Evolutionary conservation across 2,797 vertebrate genomes (phyloP), one percentile per base, ranked within the genome.

Genomic region (Pterois miles): DNA sequence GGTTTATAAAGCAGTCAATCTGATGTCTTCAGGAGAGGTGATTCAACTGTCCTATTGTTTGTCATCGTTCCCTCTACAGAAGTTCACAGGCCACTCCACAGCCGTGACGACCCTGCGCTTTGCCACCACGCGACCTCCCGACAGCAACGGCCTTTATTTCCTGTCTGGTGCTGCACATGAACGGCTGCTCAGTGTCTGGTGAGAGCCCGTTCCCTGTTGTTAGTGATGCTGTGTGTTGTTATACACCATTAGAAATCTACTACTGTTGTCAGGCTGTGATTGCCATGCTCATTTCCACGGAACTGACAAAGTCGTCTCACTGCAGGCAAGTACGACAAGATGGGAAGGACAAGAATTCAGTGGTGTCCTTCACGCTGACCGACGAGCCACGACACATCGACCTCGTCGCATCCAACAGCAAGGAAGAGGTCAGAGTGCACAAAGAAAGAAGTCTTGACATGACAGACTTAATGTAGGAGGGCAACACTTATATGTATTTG

Each of bases 171-270:
- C 98, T 3, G 92, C 96, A 9, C 96, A 97, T 0, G 97, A 99
- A 89, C 93, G 98, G 83, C 96, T 99, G 86, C 95, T 99, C 83
- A 99, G 97, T 71, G 97, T 99, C 8, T 99, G 98, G 98, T 99
- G 95, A 71, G 98, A 95, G 64, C 8, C 48, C 10, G 1, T 38
- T 34, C 2, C 2, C 4, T 3, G 40, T 9, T 16, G 0, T 4
- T 1, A 0, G 22, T 18, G 18, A 13, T n/a, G n/a, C n/a, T n/a
- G n/a, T n/a, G n/a, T n/a, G n/a, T n/a, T n/a, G n/a, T n/a, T n/a
- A n/a, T n/a, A n/a, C 12, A 13, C 50, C 4, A 2, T n/a, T 9
- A 3, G 9, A 65, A 48, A 36, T 1, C 1, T 11, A 4, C 8
- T 0, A 4, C 36, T 4, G 0, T 20, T n/a, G 6, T 53, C n/a